Evolutionary conservation across 2,113 vertebrate species (phyloP).

Genomic region (Macrotis lagotis): DNA sequence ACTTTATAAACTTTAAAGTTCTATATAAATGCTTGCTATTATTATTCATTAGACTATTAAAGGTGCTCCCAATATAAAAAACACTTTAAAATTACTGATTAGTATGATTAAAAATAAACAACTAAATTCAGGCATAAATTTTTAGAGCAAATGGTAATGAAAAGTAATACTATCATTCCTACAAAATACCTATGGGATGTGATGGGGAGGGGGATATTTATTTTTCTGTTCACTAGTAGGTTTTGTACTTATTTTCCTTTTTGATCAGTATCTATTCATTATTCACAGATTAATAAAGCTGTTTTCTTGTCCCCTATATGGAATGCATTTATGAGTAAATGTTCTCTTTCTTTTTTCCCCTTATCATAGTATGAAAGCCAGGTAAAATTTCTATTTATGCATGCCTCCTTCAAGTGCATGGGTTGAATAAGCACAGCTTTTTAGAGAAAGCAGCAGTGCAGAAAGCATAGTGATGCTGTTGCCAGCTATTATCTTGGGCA

Average conservation of each 20-base stretch:
- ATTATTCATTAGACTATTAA: not conserved
- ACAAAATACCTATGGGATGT: not conserved
- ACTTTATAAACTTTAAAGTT: not conserved
- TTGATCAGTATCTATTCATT: slow-evolving; percentile 5
- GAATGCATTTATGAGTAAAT: slow-evolving; percentile 72
- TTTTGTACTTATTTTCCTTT: slow-evolving; percentile 13
- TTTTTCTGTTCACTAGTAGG: not conserved
- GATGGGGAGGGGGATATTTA: not conserved
- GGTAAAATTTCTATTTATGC: slow-evolving; percentile 89
- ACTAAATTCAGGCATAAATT: slow-evolving; percentile 44
- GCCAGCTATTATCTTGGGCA: slow-evolving; percentile 56
- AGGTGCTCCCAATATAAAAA: not conserved
- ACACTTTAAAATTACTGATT: not conserved
- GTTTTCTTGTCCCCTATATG: slow-evolving; percentile 54
- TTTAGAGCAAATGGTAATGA: not conserved
- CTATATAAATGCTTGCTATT: not conserved
- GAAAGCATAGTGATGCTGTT: slow-evolving; percentile 43
- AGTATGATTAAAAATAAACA: not conserved
- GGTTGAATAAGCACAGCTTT: slow-evolving; percentile 71
- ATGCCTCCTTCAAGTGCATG: slow-evolving; percentile 83
- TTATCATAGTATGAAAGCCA: slow-evolving; percentile 91
- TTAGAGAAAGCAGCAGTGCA: slow-evolving; percentile 18
- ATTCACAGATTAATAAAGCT: slow-evolving; percentile 32
- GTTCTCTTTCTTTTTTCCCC: slow-evolving; percentile 64
- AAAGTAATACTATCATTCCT: not conserved